Base-by-base conservation (phyloP, 1,140 invertebrate genomes). In the Drosophila varians region DNA sequence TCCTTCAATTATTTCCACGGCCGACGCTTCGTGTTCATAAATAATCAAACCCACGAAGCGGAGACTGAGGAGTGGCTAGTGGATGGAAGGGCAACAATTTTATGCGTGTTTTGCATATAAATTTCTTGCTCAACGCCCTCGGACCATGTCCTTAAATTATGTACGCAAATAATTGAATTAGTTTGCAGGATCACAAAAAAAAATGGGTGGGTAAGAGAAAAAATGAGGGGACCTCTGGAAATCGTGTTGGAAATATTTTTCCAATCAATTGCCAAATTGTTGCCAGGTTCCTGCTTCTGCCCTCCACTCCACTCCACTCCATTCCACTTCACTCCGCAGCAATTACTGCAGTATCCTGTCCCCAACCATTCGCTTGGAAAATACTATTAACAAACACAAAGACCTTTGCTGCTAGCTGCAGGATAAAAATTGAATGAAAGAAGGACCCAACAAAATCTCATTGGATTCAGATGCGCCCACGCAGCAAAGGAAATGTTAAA, bases 91-190 rank as follows among this genome's bases (percentile, higher is more conserved):
- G 18, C 54, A 68, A 55, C 69, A 77, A 77, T 87, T 87, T 88
- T 62, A 87, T 87, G 82, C 82, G 82, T 87, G 82, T 87, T 87
- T 87, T 87, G 82, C 82, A 87, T 87, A 87, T 87, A 87, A 87
- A 87, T 87, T 87, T 87, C 54, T 68, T 82, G 83, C 47, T 87
- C 65, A 78, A 62, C 53, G 58, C 52, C 36, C 38, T 61, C 52
- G 49, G 36, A 72, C 66, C 66, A 56, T 26, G 52, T 21, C 57
- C 53, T 57, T 77, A 78, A 87, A 87, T 87, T 87, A 87, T 87
- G 82, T 80, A 74, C 57, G 65, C 70, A 87, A 87, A 87, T 87
- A 87, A 87, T 87, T 87, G 82, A 87, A 87, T 87, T 87, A 82
- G 77, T 87, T 87, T 77, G 19, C 34, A 51, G 62, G 26, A 36